These are phyloP conservation scores for Cephonodes hylas DNA, from an alignment of 2,888 invertebrate species.

Conservation along the genomic window DNA sequence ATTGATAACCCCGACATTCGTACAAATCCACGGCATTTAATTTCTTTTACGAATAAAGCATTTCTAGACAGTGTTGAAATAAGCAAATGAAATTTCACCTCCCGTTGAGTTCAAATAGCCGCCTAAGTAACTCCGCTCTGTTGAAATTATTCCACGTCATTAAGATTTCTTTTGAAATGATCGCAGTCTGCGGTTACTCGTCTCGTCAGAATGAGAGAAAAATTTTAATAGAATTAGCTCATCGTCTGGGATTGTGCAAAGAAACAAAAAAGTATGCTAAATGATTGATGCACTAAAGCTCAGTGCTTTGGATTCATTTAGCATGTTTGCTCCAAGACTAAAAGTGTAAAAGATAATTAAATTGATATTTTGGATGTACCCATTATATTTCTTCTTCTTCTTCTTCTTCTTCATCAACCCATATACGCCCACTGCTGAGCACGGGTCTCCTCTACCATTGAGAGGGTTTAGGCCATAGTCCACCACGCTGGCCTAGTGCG, in stretches of 20 bases:
- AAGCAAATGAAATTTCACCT: constrained; percentile 7
- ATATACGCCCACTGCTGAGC: no score
- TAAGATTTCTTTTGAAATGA: constrained; percentile 16
- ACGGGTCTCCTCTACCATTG: no score
- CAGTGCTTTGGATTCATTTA: neutral
- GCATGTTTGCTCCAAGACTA: neutral
- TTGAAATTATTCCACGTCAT: constrained; percentile 18
- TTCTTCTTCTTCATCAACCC: no score
- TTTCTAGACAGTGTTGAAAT: neutral
- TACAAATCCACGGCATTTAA: neutral
- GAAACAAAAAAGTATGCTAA: neutral
- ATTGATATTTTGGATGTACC: neutral
- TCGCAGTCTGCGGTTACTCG: constrained; percentile 1
- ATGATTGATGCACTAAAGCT: neutral
- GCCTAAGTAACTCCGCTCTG: constrained; percentile 7
- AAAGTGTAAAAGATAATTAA: neutral
- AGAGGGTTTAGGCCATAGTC: no score
- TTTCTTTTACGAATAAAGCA: neutral
- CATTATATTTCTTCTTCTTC: no score
- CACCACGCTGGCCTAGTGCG: no score
- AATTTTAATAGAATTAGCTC: neutral
- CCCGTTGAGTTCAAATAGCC: constrained; percentile 10
- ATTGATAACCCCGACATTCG: neutral
- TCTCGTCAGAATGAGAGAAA: constrained; percentile 12
- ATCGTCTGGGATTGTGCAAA: neutral